Percentiles rank a stretch among this genome's conserved stretches.
Evolutionary conservation across 2,888 invertebrate genomes (phyloP).

Genomic region (Anarsia innoxiella): DNA sequence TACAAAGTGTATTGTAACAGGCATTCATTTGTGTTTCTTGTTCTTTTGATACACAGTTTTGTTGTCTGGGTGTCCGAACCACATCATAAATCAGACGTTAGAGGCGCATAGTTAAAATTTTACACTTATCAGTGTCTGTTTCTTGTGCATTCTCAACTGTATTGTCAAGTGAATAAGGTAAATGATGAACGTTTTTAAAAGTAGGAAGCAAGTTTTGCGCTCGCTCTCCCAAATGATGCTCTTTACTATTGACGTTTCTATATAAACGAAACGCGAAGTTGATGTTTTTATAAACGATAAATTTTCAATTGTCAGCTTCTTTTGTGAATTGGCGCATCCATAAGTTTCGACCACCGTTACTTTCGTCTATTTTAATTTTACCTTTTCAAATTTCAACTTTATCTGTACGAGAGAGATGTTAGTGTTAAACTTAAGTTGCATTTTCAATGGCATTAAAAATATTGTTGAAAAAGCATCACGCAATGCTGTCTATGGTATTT

Average conservation of each 20-base stretch:
- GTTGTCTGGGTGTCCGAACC: conserved; percentile 65
- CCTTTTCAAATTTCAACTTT: conserved; percentile 3
- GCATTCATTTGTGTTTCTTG: conserved; percentile 69
- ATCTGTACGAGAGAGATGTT: neutral
- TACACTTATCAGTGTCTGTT: conserved; percentile 17
- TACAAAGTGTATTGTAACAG: conserved; percentile 64
- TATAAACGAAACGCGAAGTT: conserved; percentile 43
- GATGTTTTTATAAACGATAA: conserved; percentile 63
- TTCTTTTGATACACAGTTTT: conserved; percentile 65
- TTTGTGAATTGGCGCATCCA: conserved; percentile 47
- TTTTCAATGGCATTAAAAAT: neutral
- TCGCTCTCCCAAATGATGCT: conserved; percentile 45
- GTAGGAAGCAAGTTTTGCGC: conserved; percentile 26
- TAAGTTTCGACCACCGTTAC: too few relatives aligned
- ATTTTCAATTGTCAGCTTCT: conserved; percentile 49
- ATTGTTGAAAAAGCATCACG: conserved; percentile 8
- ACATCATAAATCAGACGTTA: conserved; percentile 69
- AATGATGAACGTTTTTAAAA: neutral
- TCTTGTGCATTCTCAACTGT: conserved; percentile 28
- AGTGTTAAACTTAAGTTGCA: too few relatives aligned
- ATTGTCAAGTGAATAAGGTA: conserved; percentile 17
- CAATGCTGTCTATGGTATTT: conserved; percentile 27
- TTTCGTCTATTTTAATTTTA: too few relatives aligned
- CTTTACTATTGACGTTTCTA: conserved; percentile 60
- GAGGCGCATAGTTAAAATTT: conserved; percentile 28